Evolutionary conservation across 2,888 invertebrate genomes (phyloP), one percentile per base, ranked within the genome.

Genomic region (Stramonita haemastoma): DNA sequence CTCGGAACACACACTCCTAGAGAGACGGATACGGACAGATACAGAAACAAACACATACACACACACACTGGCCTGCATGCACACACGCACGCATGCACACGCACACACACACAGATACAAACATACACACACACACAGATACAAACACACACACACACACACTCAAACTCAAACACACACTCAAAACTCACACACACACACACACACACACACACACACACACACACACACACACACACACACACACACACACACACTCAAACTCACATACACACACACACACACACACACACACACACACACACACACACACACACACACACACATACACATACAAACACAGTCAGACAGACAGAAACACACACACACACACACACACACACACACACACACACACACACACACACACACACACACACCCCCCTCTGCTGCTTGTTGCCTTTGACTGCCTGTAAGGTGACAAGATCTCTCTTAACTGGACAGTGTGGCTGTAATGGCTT

Each of bases 221-320:
- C 79, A 79, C 13, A 79, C 79, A 79, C 79, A 79, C 79, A 79
- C 79, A 79, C 79, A 79, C 79, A 79, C 79, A 79, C 8, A 79
- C 79, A 79, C 13, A 79, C 79, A 66, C 66, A 66, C 66, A 46
- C 66, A 66, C 13, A 13, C 66, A 66, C 66, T 6, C 66, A 66
- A 4, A 66, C 66, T 6, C 66, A 66, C 66, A 66, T 13, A 6
- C 66, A 66, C 66, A 66, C 19, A 66, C 19, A 66, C 46, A 46
- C 46, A 5, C 46, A 46, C 8, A 8, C 46, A 46, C 46, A 46
- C 46, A 46, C 46, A 46, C 46, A 66, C 19, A 6, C 2, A 66
- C 19, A 66, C 19, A 66, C 2, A 66, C 19, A 66, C 19, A 13
- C 19, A 66, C 19, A 66, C 2, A 13, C 19, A 66, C 19, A 66